These are phyloP conservation scores for Diogma glabrata DNA, from an alignment of 2,888 invertebrate genomes.

Conservation along the genomic window DNA sequence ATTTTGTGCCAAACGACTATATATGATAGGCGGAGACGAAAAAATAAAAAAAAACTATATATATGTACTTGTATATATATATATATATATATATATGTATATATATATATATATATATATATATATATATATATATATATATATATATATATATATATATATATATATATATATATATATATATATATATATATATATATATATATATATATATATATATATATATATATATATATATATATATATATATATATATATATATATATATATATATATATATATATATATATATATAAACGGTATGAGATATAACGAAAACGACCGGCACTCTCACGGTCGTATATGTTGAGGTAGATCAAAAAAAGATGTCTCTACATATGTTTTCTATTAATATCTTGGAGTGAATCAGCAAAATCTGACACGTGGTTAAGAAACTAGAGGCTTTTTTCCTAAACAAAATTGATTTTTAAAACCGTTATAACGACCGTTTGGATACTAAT, in stretches of 20 bases:
- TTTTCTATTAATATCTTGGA: too few species aligned
- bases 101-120: conserved; percentile 3
- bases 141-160: conserved; percentile 3
- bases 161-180: neutral
- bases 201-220: conserved; percentile 3
- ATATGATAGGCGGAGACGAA: too few species aligned
- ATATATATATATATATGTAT: conserved; percentile 1
- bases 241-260: neutral
- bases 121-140: neutral
- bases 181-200: neutral
- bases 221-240: conserved; percentile 3
- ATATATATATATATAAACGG: conserved; percentile 1
- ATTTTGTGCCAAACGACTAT: too few species aligned
- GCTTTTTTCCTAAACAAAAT: too few species aligned
- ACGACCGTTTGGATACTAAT: too few species aligned
- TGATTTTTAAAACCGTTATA: too few species aligned
- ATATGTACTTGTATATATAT: neutral
- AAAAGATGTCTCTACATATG: too few species aligned
- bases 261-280: conserved; percentile 3
- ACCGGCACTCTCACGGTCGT: too few species aligned
- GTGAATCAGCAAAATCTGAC: too few species aligned
- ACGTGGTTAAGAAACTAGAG: too few species aligned
- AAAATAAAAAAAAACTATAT: neutral
- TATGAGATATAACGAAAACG: too few species aligned
- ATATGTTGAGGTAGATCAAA: too few species aligned